Percentiles rank a stretch among this genome's conserved stretches.
phyloP scores from a whole-genome alignment of 2,888 invertebrate species.

The Aspidiotus destructor region DNA sequence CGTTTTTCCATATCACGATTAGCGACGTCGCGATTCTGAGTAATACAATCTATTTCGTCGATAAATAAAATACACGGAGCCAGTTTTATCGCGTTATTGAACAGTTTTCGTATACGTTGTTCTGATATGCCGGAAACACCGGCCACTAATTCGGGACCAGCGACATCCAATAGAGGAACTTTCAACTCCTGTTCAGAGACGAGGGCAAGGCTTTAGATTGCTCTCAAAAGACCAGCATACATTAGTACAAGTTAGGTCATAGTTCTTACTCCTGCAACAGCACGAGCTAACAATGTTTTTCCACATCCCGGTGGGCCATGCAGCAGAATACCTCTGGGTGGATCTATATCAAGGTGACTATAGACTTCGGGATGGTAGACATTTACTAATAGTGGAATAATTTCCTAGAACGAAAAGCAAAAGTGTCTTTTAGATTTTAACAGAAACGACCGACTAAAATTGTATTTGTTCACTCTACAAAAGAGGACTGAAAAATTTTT shows the following conservation, averaged over 20 bases:
- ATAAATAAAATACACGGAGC: constrained; percentile 83
- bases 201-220: background rate
- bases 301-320: constrained; percentile 97
- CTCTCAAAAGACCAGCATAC: background rate
- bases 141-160: constrained; percentile 84
- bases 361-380: constrained; percentile 87
- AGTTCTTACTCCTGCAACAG: constrained; percentile 64
- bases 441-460: background rate
- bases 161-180: constrained; percentile 73
- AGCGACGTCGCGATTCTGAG: constrained; percentile 77
- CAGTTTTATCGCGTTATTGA: constrained; percentile 65
- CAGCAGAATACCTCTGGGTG: constrained; percentile 80
- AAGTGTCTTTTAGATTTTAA: too few species aligned
- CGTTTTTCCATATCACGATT: constrained; percentile 93
- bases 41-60: constrained; percentile 95
- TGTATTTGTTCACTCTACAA: background rate
- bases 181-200: constrained; percentile 56
- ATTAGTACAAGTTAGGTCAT: background rate
- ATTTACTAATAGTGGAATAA: constrained; percentile 69
- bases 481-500: background rate
- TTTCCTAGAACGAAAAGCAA: constrained; percentile 43
- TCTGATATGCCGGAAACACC: constrained; percentile 96
- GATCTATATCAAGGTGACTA: constrained; percentile 67
- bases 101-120: constrained; percentile 79
- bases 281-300: constrained; percentile 69